Conservation (phyloP, 2,797 vertebrate genomes). For the Salarias fasciatus region DNA sequence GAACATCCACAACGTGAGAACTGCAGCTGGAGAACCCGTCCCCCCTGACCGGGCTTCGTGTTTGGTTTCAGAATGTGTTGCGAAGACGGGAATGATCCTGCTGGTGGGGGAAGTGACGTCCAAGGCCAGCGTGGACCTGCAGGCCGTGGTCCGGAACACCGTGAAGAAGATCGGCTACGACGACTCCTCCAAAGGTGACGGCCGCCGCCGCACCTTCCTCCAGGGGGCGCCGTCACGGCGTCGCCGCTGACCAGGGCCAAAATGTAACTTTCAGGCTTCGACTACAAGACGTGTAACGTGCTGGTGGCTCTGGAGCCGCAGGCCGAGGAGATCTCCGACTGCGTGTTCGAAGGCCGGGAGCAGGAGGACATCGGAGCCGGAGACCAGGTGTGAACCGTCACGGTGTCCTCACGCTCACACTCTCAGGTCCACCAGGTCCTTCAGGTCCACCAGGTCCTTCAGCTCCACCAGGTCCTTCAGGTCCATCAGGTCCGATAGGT, state of each 20-base stretch:
- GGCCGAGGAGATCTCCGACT: constrained; percentile 78
- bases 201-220: too few relatives aligned
- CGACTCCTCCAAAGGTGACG: constrained; percentile 79
- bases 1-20: too few relatives aligned
- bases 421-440: too few relatives aligned
- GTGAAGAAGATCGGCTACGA: constrained; percentile 83
- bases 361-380: constrained; percentile 83
- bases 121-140: constrained; percentile 78
- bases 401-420: too few relatives aligned
- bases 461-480: too few relatives aligned
- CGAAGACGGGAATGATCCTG: constrained; percentile 84
- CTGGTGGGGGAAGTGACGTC: constrained; percentile 84
- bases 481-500: too few relatives aligned
- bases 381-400: constrained; percentile 75
- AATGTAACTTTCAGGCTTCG: constrained; percentile 75
- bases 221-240: too few relatives aligned
- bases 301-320: constrained; percentile 82
- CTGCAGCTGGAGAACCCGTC: too few relatives aligned
- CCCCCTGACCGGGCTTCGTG: too few relatives aligned
- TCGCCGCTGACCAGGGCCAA: neutral
- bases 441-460: too few relatives aligned
- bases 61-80: constrained; percentile 78
- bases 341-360: constrained; percentile 78
- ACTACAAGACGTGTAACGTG: constrained; percentile 84
- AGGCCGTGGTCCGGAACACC: constrained; percentile 79